Percentiles rank a stretch among this genome's conserved stretches.
Conservation (phyloP, 2,797 vertebrate species). For the Streptopelia turtur region DNA sequence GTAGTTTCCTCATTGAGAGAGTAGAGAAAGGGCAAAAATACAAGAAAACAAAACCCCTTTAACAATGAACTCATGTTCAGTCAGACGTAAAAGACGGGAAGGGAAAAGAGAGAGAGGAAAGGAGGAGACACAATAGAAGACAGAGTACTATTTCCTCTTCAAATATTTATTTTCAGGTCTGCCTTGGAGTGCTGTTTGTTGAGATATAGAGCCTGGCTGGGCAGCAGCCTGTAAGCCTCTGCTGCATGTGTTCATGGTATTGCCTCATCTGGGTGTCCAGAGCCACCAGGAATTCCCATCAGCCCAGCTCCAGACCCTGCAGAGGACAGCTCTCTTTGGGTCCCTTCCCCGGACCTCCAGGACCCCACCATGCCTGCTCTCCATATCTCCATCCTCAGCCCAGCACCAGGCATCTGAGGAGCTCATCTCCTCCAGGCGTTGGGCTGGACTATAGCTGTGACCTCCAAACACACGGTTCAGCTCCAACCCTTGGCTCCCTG, state of each 20-base stretch:
- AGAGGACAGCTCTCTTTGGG: not conserved
- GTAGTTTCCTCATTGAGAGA: not conserved
- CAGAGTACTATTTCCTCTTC: conserved; percentile 55
- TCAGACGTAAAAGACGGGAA: conserved; percentile 16
- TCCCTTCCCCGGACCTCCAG: not conserved
- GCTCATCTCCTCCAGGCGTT: not conserved
- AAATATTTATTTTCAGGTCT: conserved; percentile 72
- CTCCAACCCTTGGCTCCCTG: not conserved
- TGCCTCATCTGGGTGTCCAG: not conserved
- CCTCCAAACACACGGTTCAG: not conserved
- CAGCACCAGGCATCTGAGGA: not conserved
- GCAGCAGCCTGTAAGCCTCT: not conserved
- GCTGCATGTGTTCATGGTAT: not conserved
- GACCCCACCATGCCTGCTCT: not conserved
- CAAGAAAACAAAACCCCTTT: not conserved
- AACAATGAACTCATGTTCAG: conserved; percentile 53
- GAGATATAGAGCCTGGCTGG: conserved; percentile 4
- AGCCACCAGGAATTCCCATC: not conserved
- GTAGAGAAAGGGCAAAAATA: not conserved
- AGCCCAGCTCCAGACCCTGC: not conserved
- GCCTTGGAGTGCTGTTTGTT: conserved; percentile 36
- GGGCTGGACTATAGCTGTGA: not conserved
- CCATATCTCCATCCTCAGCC: not conserved
- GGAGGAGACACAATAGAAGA: conserved; percentile 29
- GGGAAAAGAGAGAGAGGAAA: not conserved